phyloP scores from a whole-genome alignment of 2,888 invertebrate genomes.

The Caenorhabditis sulstoni region DNA sequence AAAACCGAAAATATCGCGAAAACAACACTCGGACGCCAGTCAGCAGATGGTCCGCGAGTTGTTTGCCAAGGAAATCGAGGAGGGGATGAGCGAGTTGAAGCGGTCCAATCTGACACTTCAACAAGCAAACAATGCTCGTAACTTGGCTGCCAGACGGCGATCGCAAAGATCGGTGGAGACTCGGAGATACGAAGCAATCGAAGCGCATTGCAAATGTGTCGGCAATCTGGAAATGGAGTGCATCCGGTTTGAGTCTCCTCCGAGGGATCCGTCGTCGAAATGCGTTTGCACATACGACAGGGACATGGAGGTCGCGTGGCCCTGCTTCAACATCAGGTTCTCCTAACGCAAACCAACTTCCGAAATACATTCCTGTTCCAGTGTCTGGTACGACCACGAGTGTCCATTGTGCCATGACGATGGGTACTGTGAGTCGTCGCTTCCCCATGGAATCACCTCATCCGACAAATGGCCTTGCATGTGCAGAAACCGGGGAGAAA shows the following conservation, averaged over 20 bases:
- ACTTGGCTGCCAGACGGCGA: conserved; percentile 56
- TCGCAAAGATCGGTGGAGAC: conserved; percentile 46
- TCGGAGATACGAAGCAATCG: conserved; percentile 69
- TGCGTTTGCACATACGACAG: conserved; percentile 72
- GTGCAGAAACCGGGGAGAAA: conserved; percentile 67
- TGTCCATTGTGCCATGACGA: conserved; percentile 70
- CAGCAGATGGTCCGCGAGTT: conserved; percentile 63
- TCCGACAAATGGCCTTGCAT: conserved; percentile 65
- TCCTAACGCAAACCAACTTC: too few species aligned
- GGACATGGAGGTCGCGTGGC: conserved; percentile 70
- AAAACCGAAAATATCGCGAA: conserved; percentile 66
- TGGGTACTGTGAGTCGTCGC: conserved; percentile 67
- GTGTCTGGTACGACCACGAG: conserved; percentile 73
- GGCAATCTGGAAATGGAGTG: conserved; percentile 74
- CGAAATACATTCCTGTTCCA: too few species aligned
- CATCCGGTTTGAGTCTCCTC: conserved; percentile 72
- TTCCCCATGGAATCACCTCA: conserved; percentile 36
- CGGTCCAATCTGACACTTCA: conserved; percentile 44
- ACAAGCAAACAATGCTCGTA: conserved; percentile 8
- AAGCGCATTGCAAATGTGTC: conserved; percentile 73
- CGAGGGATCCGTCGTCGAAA: conserved; percentile 67
- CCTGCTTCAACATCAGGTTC: conserved; percentile 72
- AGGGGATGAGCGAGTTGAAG: conserved; percentile 61
- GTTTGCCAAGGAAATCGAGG: conserved; percentile 69
- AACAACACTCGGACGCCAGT: conserved; percentile 62